Conservation (phyloP, 1,140 invertebrate species). For the Zaprionus kolodkinae region DNA sequence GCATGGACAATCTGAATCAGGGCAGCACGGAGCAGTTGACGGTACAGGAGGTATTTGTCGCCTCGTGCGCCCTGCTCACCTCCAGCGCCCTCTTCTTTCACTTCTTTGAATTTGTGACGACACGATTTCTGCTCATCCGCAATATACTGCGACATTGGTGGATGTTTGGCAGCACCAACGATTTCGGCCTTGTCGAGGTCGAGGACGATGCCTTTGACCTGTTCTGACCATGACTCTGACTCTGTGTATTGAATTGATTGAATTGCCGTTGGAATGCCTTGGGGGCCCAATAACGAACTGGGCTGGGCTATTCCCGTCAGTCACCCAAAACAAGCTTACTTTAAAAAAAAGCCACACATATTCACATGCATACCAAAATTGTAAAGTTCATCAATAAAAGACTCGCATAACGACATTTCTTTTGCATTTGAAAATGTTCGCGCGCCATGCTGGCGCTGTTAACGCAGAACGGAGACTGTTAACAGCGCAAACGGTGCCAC, state of each 20-base stretch:
- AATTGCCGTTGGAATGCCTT: not conserved
- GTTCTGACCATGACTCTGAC: slow-evolving; percentile 38
- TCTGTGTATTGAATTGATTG: not conserved
- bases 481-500: too few relatives aligned
- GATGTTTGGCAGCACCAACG: slow-evolving; percentile 76
- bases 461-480: slow-evolving; percentile 7
- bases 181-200: slow-evolving; percentile 69
- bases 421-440: slow-evolving; percentile 1
- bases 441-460: not conserved
- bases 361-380: slow-evolving; percentile 19
- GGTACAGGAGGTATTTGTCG: slow-evolving; percentile 71
- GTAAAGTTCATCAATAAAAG: slow-evolving; percentile 8
- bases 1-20: slow-evolving; percentile 78
- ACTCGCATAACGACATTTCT: slow-evolving; percentile 13
- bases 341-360: not conserved
- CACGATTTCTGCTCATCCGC: slow-evolving; percentile 69
- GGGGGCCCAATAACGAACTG: not conserved
- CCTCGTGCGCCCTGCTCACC: slow-evolving; percentile 72
- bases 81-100: slow-evolving; percentile 79
- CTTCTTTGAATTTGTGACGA: slow-evolving; percentile 79
- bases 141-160: slow-evolving; percentile 80
- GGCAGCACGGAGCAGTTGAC: slow-evolving; percentile 68
- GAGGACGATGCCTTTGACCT: slow-evolving; percentile 74
- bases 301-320: not conserved
- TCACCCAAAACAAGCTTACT: not conserved